These are phyloP conservation scores for Melanargia galathea DNA, from an alignment of 2,888 invertebrate genomes.

Conservation along the genomic window DNA sequence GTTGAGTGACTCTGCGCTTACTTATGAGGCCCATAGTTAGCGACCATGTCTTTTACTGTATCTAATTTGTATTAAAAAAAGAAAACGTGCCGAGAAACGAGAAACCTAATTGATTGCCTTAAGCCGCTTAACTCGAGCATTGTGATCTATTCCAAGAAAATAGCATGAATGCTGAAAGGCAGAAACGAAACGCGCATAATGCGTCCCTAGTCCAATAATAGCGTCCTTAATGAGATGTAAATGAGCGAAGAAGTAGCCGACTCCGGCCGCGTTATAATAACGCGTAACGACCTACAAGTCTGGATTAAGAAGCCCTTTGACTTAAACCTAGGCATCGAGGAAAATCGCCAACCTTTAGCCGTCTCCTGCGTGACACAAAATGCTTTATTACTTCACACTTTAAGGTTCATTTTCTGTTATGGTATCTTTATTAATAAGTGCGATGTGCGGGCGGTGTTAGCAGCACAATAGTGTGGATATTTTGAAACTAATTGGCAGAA, in stretches of 20 bases:
- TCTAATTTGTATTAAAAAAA: slow-evolving; percentile 17
- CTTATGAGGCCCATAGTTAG: too few species aligned
- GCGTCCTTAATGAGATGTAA: slow-evolving; percentile 81
- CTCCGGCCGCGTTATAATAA: slow-evolving; percentile 80
- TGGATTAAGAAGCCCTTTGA: slow-evolving; percentile 83
- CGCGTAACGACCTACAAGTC: slow-evolving; percentile 82
- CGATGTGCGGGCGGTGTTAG: slow-evolving; percentile 69
- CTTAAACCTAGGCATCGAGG: slow-evolving; percentile 73
- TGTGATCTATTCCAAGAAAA: slow-evolving; percentile 34
- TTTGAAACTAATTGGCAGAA: slow-evolving; percentile 82
- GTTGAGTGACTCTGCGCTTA: too few species aligned
- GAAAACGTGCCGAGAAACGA: slow-evolving; percentile 15
- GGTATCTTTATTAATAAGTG: slow-evolving; percentile 57
- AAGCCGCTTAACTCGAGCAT: slow-evolving; percentile 24
- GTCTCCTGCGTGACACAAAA: slow-evolving; percentile 36
- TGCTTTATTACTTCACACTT: slow-evolving; percentile 44
- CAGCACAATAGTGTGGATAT: slow-evolving; percentile 80
- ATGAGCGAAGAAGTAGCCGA: slow-evolving; percentile 80
- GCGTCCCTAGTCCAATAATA: slow-evolving; percentile 72
- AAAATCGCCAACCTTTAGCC: slow-evolving; percentile 60
- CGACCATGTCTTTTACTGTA: too few species aligned
- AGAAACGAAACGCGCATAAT: slow-evolving; percentile 38
- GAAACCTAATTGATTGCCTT: slow-evolving; percentile 26
- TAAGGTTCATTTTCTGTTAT: slow-evolving; percentile 50
- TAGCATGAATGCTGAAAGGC: slow-evolving; percentile 36